Evolutionary conservation across 2,888 invertebrate genomes (phyloP), one percentile per base, ranked within the genome.

Genomic region (Eristalis intricaria): DNA sequence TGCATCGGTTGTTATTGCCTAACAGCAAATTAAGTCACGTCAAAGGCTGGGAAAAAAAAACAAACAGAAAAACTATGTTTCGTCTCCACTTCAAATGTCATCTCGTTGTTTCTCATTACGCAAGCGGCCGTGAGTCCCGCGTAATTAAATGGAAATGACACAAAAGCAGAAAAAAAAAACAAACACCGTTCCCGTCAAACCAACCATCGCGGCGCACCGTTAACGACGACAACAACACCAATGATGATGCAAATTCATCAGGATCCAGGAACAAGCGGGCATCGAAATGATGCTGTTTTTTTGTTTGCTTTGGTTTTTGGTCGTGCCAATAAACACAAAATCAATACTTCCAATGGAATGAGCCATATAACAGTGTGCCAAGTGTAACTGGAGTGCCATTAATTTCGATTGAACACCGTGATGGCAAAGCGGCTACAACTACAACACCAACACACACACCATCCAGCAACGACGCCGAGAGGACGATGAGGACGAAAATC

Each of bases 291-390:
- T 19, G 4, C 19, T 19, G 19, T 8, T 19, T n/a, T 5, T 50
- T n/a, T 19, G 19, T n/a, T 50, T 1, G n/a, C 5, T 50, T 8
- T 50, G 19, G 50, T 50, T 50, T 50, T 50, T 8, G 50, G 50
- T 19, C 19, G 50, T 65, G 78, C 56, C 82, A 83, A 86, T 82
- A 82, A 78, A 82, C 75, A 65, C 74, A 78, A 82, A 86, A 86
- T 86, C 86, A 82, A 82, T 86, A 86, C 69, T 65, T 29, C 78
- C 77, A 78, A 78, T 81, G 82, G 50, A 86, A 86, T 77, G 85
- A 74, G 74, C 77, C 82, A 78, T 86, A 82, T 78, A 86, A 82
- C 82, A 70, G 74, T 65, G 86, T 75, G 74, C 78, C 82, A 86
- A 82, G 78, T 82, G 75, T 81, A 69, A 61, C 74, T 61, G 50